These are phyloP conservation scores for Dromas ardeola DNA, from an alignment of 2,113 vertebrate species.

Conservation along the genomic window DNA sequence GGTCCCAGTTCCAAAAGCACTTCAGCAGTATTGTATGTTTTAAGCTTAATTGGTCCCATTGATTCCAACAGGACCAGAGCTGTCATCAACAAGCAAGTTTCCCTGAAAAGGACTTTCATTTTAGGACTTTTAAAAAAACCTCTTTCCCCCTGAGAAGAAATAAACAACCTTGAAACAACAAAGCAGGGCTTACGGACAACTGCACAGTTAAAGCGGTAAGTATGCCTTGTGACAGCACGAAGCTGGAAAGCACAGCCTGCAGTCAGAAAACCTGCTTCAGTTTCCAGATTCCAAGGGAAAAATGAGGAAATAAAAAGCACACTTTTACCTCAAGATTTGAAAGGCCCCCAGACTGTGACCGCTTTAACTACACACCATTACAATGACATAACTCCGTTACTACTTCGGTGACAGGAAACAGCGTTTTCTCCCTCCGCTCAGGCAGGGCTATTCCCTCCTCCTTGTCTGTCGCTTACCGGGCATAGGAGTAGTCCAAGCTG, in stretches of 20 bases:
- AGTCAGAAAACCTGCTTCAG: background rate
- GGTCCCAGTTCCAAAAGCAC: background rate
- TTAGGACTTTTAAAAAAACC: conserved; percentile 38
- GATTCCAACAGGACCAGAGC: conserved; percentile 31
- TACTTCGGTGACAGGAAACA: background rate
- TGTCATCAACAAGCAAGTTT: conserved; percentile 5
- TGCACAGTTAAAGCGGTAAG: background rate
- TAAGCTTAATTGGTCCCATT: conserved; percentile 18
- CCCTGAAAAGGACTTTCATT: conserved; percentile 19
- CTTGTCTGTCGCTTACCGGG: conserved; percentile 75
- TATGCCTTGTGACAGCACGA: background rate
- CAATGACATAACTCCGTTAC: background rate
- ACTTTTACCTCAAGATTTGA: background rate
- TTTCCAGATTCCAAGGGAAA: background rate
- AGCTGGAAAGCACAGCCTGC: background rate
- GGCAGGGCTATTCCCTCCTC: background rate
- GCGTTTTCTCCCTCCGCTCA: background rate
- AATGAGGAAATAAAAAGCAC: background rate
- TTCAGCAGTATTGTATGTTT: background rate
- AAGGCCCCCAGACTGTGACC: background rate
- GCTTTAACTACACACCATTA: background rate
- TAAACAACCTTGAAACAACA: conserved; percentile 27
- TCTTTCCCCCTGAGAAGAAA: conserved; percentile 23
- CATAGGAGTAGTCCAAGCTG: conserved; percentile 87
- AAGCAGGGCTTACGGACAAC: conserved; percentile 15